Evolutionary conservation across 2,113 vertebrate genomes (phyloP).

Genomic region (Mus pahari): DNA sequence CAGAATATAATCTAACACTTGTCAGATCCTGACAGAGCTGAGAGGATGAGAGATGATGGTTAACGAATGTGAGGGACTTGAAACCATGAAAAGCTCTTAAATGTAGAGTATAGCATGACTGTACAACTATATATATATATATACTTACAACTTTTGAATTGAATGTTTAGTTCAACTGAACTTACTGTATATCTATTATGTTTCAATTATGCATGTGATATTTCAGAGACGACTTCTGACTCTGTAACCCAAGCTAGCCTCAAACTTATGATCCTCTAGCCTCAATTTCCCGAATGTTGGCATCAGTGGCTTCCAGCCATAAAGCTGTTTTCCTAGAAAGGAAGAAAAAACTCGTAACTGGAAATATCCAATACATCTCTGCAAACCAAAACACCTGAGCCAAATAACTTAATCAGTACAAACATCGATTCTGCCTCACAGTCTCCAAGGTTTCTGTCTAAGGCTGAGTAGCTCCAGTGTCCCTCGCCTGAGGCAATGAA

Average conservation of each 20-base stretch:
- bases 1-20: background rate
- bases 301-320: too few relatives aligned
- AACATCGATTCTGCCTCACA: background rate
- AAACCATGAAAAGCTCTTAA: constrained; percentile 6
- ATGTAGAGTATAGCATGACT: background rate
- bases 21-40: background rate
- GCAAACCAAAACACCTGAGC: background rate
- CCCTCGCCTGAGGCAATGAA: background rate
- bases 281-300: background rate
- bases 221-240: background rate
- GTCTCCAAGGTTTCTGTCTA: background rate
- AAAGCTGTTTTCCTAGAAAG: background rate
- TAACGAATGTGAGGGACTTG: background rate
- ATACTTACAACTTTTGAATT: background rate
- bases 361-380: background rate
- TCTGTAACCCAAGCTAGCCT: background rate
- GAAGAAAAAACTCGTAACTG: background rate
- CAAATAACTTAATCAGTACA: background rate
- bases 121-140: background rate
- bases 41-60: background rate
- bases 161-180: background rate
- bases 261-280: background rate
- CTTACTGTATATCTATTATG: background rate
- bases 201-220: background rate
- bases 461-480: background rate